Evolutionary conservation across 2,888 invertebrate genomes (phyloP), one percentile per base, ranked within the genome.

Genomic region (Tetranychus truncatus): DNA sequence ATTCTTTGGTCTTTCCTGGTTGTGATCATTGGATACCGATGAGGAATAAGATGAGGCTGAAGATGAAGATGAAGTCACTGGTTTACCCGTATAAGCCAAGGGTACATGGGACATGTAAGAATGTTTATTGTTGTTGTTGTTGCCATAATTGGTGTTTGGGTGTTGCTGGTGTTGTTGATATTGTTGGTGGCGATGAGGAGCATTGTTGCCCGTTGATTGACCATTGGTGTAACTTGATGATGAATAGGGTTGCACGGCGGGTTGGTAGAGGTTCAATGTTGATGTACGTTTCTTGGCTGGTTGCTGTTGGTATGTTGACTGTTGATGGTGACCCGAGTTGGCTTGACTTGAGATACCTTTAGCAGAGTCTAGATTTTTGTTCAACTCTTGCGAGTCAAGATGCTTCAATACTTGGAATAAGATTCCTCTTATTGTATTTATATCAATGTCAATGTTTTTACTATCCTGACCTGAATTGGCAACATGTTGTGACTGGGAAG

Each of bases 321-420:
- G 69, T 69, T 69, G 69, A 69, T 24, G 69, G 20, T 67, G 67
- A 67, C 18, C 8, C 9, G 20, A 21, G n/a, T 20, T 69, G 6
- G 11, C n/a, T 69, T n/a, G 15, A 15, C 21, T 18, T 69, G 21
- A 24, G 5, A 11, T 69, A 69, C 20, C 69, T 20, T 24, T 69
- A 20, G 34, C 69, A 20, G n/a, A 11, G 11, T 20, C 11, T 69
- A 24, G 21, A 69, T 69, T 24, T 69, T 69, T 55, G 15, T 2
- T 55, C 55, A 55, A 55, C 15, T 55, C 55, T 55, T 55, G 55
- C 0, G 55, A 55, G 55, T 55, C 69, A 20, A 69, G 69, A 69
- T 69, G 69, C 9, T 69, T 69, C 6, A 69, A 24, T 24, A 69
- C 69, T 21, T 69, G 69, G 7, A 24, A 69, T 69, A 69, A 69